Percentiles rank a stretch among this genome's conserved stretches.
These are phyloP conservation scores for Mirounga angustirostris DNA, from an alignment of 2,113 vertebrate genomes.

Conservation along the genomic window DNA sequence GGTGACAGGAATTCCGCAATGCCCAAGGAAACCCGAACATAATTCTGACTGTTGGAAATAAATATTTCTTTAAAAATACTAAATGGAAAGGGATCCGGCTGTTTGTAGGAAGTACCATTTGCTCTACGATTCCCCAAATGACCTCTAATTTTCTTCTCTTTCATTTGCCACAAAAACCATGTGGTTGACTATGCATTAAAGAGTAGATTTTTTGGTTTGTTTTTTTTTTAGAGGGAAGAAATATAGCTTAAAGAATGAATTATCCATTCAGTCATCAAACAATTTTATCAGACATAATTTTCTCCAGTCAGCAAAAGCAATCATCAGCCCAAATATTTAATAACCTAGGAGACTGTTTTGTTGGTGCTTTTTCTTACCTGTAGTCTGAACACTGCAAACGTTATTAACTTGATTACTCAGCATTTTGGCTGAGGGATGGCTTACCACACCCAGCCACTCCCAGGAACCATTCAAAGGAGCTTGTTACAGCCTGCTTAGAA, in stretches of 20 bases:
- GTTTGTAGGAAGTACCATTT: background rate
- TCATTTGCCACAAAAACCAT: conserved; percentile 11
- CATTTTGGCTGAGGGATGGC: conserved; percentile 2
- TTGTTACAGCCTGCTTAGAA: conserved; percentile 78
- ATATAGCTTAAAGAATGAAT: conserved; percentile 10
- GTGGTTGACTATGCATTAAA: background rate
- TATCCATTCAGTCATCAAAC: background rate
- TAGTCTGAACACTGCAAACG: conserved; percentile 58
- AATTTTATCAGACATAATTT: conserved; percentile 53
- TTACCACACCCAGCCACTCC: conserved; percentile 79
- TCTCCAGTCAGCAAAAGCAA: background rate
- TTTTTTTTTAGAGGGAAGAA: background rate
- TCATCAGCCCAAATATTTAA: conserved; percentile 63
- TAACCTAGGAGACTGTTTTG: conserved; percentile 63
- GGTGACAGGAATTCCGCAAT: background rate
- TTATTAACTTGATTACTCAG: conserved; percentile 76
- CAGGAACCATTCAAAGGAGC: conserved; percentile 67
- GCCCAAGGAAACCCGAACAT: background rate
- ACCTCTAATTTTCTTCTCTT: background rate
- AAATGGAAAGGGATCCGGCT: background rate
- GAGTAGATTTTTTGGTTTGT: background rate
- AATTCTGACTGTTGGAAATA: conserved; percentile 30
- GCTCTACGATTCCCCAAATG: background rate
- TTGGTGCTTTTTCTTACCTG: background rate
- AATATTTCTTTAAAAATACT: background rate